Conservation (phyloP, 2,113 vertebrate species). For the Vulpes ferrilata region DNA sequence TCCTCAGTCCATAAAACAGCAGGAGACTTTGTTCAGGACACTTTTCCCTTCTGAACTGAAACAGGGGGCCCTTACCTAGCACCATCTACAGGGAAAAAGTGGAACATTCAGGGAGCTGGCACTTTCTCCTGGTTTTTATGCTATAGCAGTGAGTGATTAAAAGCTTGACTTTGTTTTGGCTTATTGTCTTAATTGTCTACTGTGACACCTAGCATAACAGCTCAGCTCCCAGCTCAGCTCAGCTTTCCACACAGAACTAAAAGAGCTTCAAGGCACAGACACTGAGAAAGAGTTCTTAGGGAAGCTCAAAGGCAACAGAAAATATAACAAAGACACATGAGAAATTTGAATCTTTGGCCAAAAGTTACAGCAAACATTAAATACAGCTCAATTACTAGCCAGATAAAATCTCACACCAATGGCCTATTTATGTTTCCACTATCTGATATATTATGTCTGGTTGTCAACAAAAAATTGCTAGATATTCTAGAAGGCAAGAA, state of each 20-base stretch:
- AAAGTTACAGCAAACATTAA: neutral
- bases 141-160: neutral
- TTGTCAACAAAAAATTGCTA: neutral
- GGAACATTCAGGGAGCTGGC: neutral
- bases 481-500: neutral
- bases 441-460: neutral
- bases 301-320: neutral
- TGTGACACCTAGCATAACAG: neutral
- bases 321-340: neutral
- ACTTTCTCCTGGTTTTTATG: neutral
- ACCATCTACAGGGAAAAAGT: neutral
- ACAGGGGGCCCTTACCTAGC: neutral
- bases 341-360: neutral
- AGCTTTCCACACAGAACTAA: neutral
- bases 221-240: neutral
- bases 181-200: neutral
- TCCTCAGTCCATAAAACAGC: neutral
- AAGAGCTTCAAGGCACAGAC: neutral
- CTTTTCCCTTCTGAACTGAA: neutral
- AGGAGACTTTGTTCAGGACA: neutral
- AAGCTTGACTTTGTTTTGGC: neutral
- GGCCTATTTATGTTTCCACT: neutral
- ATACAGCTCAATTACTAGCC: neutral
- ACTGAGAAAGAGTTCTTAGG: neutral
- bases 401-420: neutral